Evolutionary conservation across 2,888 invertebrate genomes (phyloP).

Genomic region (Labia minor): DNA sequence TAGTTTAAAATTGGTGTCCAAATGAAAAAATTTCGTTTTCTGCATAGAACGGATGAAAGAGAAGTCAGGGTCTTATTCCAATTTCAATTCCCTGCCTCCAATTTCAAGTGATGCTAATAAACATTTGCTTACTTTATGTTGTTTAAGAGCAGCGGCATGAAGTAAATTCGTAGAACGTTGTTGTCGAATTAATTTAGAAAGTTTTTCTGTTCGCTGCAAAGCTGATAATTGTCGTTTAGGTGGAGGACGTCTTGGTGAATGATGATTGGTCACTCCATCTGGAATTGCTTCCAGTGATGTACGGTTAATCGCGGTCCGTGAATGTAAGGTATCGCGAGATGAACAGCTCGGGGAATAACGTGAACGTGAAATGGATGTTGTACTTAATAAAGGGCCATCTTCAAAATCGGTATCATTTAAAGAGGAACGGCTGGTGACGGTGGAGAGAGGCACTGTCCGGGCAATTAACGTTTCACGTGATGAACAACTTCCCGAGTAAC

Average conservation of each 20-base stretch:
- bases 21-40: too few relatives aligned
- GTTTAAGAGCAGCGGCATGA: neutral
- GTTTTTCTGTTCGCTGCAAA: constrained; percentile 55
- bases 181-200: constrained; percentile 55
- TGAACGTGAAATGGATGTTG: neutral
- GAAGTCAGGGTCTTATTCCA: too few relatives aligned
- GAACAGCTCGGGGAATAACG: neutral
- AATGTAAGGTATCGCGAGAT: neutral
- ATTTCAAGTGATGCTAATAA: neutral
- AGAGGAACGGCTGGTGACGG: constrained; percentile 47
- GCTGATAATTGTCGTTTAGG: constrained; percentile 34
- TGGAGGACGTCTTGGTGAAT: neutral
- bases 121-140: neutral
- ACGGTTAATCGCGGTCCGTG: neutral
- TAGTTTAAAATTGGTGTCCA: too few relatives aligned
- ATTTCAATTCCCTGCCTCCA: neutral
- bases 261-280: neutral
- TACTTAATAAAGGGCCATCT: neutral
- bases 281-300: neutral
- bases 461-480: constrained; percentile 53
- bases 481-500: constrained; percentile 53
- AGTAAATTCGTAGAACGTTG: constrained; percentile 42
- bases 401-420: constrained; percentile 29
- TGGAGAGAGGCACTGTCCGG: constrained; percentile 59
- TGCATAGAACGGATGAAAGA: too few relatives aligned